Conservation (phyloP, 2,113 vertebrate species). For the Geococcyx californianus region DNA sequence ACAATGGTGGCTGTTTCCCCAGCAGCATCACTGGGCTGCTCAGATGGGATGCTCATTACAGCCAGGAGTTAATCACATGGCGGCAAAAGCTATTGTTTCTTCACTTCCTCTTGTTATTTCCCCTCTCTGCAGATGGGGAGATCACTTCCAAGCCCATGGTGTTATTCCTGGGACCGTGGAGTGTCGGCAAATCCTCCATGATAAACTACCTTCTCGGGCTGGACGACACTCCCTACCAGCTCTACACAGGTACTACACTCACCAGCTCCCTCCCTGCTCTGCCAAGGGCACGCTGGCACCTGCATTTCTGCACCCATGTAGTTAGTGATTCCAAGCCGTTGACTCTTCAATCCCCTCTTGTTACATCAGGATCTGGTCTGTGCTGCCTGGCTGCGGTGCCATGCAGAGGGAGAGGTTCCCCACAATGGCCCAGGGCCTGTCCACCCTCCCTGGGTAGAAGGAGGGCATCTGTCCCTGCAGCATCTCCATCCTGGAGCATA, state of each 20-base stretch:
- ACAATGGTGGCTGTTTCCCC: not conserved
- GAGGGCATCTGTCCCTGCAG: not conserved
- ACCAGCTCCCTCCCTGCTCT: not conserved
- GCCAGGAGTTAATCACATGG: not conserved
- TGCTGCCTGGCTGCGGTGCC: rapidly evolving
- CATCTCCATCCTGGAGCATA: not conserved
- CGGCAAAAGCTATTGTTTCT: not conserved
- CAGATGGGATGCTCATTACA: not conserved
- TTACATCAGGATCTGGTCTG: rapidly evolving
- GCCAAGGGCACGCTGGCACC: not conserved
- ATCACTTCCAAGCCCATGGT: constrained; percentile 99
- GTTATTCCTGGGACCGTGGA: constrained; percentile 97
- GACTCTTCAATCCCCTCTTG: rapidly evolving
- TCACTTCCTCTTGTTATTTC: constrained; percentile 53
- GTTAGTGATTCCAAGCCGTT: rapidly evolving
- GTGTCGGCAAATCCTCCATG: constrained; percentile 98
- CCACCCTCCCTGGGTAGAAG: not conserved
- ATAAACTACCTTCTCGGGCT: constrained; percentile 97
- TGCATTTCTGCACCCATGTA: rapidly evolving
- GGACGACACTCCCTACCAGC: constrained; percentile 90
- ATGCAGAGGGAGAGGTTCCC: not conserved
- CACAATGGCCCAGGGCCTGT: no score
- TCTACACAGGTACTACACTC: constrained; percentile 88
- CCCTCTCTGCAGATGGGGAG: constrained; percentile 87
- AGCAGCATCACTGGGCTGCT: not conserved